A percentile compares a stretch with the other conserved stretches of the same genome.
Conservation (phyloP, 2,888 invertebrate genomes). For the Eupeodes luniger region DNA sequence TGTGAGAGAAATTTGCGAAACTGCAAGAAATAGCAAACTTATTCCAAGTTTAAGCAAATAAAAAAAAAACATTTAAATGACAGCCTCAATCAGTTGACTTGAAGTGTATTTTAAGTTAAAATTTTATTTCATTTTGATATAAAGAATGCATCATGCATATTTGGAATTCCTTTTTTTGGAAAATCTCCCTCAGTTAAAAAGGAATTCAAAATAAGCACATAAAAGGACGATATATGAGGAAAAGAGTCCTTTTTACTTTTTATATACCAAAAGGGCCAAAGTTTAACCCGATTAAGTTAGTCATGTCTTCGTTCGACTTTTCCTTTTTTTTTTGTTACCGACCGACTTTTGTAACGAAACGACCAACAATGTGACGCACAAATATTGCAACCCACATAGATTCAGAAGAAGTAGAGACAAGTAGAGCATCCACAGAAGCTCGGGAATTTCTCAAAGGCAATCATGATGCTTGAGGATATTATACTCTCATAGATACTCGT, state of each 20-base stretch:
- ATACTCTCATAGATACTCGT: background rate
- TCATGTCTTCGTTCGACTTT: slow-evolving; percentile 7
- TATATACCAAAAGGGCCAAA: slow-evolving; percentile 22
- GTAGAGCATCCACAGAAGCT: background rate
- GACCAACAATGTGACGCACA: slow-evolving; percentile 29
- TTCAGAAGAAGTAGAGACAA: background rate
- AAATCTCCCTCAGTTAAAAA: background rate
- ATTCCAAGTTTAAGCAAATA: too few relatives aligned
- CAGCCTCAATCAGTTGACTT: background rate
- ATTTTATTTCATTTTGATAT: slow-evolving; percentile 1
- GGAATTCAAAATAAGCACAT: background rate
- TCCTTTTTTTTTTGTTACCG: background rate
- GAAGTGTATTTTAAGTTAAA: background rate
- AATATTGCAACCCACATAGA: slow-evolving; percentile 23
- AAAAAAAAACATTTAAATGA: background rate
- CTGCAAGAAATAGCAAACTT: too few relatives aligned
- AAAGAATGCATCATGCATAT: slow-evolving; percentile 27
- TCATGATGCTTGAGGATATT: slow-evolving; percentile 51
- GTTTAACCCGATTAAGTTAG: slow-evolving; percentile 59
- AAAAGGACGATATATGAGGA: background rate
- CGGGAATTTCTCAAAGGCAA: slow-evolving; percentile 33
- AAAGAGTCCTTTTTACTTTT: background rate
- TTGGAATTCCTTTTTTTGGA: slow-evolving; percentile 33
- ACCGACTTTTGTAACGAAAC: background rate
- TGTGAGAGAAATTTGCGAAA: too few relatives aligned